A percentile compares a stretch with the other conserved stretches of the same genome.
phyloP scores from a whole-genome alignment of 2,113 vertebrate genomes.

The Antidorcas marsupialis region DNA sequence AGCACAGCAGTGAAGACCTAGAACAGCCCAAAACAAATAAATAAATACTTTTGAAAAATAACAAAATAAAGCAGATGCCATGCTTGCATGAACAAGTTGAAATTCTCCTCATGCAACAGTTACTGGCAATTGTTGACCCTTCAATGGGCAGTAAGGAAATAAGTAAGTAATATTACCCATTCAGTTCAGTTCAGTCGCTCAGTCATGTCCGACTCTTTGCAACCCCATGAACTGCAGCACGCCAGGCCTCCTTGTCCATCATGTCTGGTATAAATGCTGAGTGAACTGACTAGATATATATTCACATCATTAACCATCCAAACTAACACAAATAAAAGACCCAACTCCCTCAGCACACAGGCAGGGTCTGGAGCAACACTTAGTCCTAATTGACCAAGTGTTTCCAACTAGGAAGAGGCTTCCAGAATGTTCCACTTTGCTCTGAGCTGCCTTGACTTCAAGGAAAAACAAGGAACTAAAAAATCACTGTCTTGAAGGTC shows the following conservation, averaged over 20 bases:
- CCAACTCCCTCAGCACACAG: background rate
- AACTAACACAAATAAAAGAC: conserved; percentile 19
- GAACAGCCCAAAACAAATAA: background rate
- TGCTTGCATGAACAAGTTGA: background rate
- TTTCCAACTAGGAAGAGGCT: background rate
- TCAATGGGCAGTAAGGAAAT: background rate
- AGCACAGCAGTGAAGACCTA: background rate
- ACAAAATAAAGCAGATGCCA: background rate
- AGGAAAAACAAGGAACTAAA: background rate
- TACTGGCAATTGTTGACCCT: background rate
- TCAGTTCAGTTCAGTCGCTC: too few relatives aligned
- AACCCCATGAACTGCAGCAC: too few relatives aligned
- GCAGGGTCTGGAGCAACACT: background rate
- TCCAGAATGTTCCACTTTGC: background rate
- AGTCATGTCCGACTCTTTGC: too few relatives aligned
- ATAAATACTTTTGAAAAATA: background rate
- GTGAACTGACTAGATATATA: background rate
- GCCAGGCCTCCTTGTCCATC: too few relatives aligned
- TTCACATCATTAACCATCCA: background rate
- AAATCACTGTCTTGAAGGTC: background rate
- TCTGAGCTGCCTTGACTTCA: background rate
- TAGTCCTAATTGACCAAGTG: background rate
- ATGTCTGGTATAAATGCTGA: background rate
- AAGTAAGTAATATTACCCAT: background rate
- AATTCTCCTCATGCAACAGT: background rate